Evolutionary conservation across 2,113 vertebrate genomes (phyloP).

Genomic region (Psilopsiagon aymara): DNA sequence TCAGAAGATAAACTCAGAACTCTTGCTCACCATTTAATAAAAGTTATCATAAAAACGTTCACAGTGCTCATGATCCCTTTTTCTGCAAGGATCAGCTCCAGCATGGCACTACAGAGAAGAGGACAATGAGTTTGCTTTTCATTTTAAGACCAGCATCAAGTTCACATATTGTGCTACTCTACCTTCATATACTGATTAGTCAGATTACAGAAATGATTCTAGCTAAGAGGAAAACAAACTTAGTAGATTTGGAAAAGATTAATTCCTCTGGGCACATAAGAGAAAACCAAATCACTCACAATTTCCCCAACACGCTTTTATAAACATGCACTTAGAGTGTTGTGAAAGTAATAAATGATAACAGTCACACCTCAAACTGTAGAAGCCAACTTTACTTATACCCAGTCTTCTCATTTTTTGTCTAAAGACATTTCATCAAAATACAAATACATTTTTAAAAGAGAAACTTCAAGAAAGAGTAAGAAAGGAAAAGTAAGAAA

Average conservation of each 20-base stretch:
- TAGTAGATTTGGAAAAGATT: neutral
- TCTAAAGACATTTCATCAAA: neutral
- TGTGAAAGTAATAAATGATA: neutral
- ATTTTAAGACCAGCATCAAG: neutral
- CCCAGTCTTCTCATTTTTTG: accelerated
- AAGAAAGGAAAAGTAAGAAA: neutral
- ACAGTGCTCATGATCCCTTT: accelerated
- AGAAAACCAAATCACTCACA: too few species aligned
- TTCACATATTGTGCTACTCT: neutral
- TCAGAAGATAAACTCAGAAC: neutral
- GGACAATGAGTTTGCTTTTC: neutral
- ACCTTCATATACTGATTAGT: neutral
- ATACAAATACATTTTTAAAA: neutral
- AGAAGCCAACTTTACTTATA: neutral
- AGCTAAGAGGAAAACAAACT: neutral
- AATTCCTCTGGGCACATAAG: neutral
- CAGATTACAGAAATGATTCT: neutral
- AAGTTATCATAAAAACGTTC: neutral
- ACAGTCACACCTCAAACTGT: neutral
- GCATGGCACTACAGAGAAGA: neutral
- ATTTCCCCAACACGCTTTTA: neutral
- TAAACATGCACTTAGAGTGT: neutral
- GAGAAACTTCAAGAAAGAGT: neutral
- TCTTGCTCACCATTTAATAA: neutral
- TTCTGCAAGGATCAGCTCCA: neutral